Evolutionary conservation across 2,888 invertebrate genomes (phyloP).

Genomic region (Pandemis corylana): DNA sequence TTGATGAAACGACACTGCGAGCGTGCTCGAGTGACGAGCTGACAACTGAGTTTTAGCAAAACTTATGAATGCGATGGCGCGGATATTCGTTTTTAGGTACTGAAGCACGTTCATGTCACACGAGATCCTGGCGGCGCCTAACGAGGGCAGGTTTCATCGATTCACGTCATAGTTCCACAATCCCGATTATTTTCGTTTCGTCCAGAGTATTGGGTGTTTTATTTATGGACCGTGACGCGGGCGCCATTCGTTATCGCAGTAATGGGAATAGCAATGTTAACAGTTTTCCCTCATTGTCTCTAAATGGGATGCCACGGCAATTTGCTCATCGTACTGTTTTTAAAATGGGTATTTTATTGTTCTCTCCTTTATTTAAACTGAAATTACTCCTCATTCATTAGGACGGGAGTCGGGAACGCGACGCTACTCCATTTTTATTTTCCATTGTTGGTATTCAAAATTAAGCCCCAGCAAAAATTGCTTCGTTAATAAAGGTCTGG

Average conservation of each 20-base stretch:
- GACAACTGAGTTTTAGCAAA: neutral
- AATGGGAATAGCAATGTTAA: conserved; percentile 69
- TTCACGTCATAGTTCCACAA: conserved; percentile 32
- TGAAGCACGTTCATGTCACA: conserved; percentile 32
- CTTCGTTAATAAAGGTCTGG: conserved; percentile 78
- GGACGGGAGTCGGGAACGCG: conserved; percentile 69
- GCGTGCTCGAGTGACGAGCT: conserved; percentile 4
- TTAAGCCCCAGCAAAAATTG: conserved; percentile 80
- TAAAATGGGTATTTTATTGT: conserved; percentile 80
- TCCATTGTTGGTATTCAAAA: conserved; percentile 82
- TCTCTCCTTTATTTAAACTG: conserved; percentile 80
- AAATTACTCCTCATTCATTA: conserved; percentile 83
- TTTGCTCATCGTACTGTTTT: conserved; percentile 77
- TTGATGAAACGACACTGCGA: neutral
- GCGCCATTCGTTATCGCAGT: conserved; percentile 52
- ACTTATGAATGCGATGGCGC: neutral
- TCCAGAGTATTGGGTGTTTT: conserved; percentile 38
- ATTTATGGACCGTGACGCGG: conserved; percentile 30
- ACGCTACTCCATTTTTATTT: conserved; percentile 78
- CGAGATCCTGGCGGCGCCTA: conserved; percentile 22
- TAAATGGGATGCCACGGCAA: conserved; percentile 75
- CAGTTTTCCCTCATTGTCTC: conserved; percentile 70
- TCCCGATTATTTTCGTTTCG: conserved; percentile 26
- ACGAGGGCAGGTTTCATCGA: conserved; percentile 23
- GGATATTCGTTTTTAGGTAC: conserved; percentile 6